A percentile compares a stretch with the other conserved stretches of the same genome.
These are phyloP conservation scores for Sceloporus tristichus DNA, from an alignment of 2,113 vertebrate species.

Conservation along the genomic window DNA sequence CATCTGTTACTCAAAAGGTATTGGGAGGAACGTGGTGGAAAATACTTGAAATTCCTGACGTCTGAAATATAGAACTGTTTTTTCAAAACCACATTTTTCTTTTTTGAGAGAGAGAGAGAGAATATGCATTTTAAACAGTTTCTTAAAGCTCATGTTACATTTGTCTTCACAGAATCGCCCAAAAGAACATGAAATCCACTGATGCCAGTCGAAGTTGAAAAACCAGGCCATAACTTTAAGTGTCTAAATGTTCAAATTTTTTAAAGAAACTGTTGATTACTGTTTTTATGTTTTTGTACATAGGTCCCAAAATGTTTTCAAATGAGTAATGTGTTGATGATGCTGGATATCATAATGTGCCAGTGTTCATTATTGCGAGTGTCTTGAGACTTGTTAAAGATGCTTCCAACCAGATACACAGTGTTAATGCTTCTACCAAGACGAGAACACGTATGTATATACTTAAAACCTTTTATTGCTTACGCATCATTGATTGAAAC, in stretches of 20 bases:
- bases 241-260: conserved; percentile 1
- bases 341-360: not conserved
- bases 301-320: not conserved
- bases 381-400: not conserved
- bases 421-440: not conserved
- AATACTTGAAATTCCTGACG: not conserved
- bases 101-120: not conserved
- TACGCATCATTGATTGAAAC: not conserved
- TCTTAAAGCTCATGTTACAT: not conserved
- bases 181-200: conserved; percentile 42
- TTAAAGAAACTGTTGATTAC: not conserved
- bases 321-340: not conserved
- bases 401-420: not conserved
- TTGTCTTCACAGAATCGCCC: not conserved
- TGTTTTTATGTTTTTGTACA: not conserved
- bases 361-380: not conserved
- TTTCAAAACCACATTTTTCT: not conserved
- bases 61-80: not conserved
- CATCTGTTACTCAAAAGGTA: no score
- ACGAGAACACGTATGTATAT: not conserved
- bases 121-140: not conserved
- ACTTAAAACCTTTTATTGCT: not conserved
- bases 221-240: conserved; percentile 35
- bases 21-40: not conserved
- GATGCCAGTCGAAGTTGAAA: conserved; percentile 23